Base-by-base conservation (phyloP, 2,797 vertebrate species). In the Enoplosus armatus region DNA sequence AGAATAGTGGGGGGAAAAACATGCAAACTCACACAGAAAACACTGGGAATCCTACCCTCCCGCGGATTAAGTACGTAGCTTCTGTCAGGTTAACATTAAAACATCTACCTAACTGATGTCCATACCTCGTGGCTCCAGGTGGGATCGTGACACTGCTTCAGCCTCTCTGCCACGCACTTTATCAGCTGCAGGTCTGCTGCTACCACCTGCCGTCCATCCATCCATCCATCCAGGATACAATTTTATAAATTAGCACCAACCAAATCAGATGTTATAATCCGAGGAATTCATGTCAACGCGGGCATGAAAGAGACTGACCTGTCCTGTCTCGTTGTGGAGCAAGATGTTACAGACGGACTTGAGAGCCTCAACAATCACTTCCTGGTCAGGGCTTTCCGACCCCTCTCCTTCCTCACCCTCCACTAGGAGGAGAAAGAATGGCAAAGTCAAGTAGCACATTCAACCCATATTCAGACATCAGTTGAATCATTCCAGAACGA, bases 271-370 rank as follows among this genome's bases (percentile, higher is more conserved):
- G 11, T 27, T 4, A 39, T 8, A 67, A 37, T 53, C 39, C 41
- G 29, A 65, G 8, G 11, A 47, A 7, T 31, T 5, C 15, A 7
- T 54, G 20, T 15, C 33, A 53, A 37, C 20, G 15, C 37, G 31
- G 18, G 15, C 18, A 5, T 33, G 29, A 56, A 15, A 26, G 35
- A 41, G 4, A 55, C 87, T 70, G 41, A 93, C 95, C 96, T 97
- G 97, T 0, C 96, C 97, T 3, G 27, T 74, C 0, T 91, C 55
- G 29, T 95, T 98, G 95, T 97, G 98, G 59, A 98, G 95, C 77
- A 98, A 94, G 0, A 98, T 93, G 90, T 98, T 99, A 92, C 96
- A 97, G 71, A 98, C 93, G 74, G 97, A 97, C 87, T 98, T 98
- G 14, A 98, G 96, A 5, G 97, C 94, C 80, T 98, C 98, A 24